These are phyloP conservation scores for Anarrhichthys ocellatus DNA, from an alignment of 2,113 vertebrate genomes.

Conservation along the genomic window DNA sequence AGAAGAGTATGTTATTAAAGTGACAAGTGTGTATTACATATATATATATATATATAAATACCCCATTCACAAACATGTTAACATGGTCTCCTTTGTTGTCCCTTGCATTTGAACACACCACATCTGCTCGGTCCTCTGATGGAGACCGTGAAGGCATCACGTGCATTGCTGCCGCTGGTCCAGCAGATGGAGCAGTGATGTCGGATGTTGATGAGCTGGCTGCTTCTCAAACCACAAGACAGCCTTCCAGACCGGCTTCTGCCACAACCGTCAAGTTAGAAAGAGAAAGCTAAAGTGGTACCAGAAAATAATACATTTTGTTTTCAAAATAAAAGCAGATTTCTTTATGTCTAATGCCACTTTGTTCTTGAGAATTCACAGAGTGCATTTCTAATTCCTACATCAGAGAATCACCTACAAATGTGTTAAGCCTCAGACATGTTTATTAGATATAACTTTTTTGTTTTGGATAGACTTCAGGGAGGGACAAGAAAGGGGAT, in stretches of 20 bases:
- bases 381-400: background rate
- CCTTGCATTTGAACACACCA: background rate
- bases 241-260: background rate
- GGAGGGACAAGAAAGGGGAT: no score
- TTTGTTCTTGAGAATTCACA: background rate
- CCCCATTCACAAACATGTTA: background rate
- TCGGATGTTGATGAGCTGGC: background rate
- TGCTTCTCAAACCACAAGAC: background rate
- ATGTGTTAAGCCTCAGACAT: background rate
- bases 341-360: fast-evolving
- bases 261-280: background rate
- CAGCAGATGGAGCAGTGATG: constrained; percentile 63
- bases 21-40: no score
- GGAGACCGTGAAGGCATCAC: background rate
- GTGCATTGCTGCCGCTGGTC: constrained; percentile 23
- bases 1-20: no score
- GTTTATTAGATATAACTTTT: background rate
- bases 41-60: background rate
- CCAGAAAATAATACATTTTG: background rate
- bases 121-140: no score
- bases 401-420: background rate
- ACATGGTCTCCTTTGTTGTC: background rate
- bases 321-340: constrained; percentile 15
- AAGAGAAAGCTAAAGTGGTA: background rate
- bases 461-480: no score